A percentile compares a stretch with the other conserved stretches of the same genome.
Evolutionary conservation across 2,797 vertebrate genomes (phyloP).

Genomic region (Siniperca undulata): DNA sequence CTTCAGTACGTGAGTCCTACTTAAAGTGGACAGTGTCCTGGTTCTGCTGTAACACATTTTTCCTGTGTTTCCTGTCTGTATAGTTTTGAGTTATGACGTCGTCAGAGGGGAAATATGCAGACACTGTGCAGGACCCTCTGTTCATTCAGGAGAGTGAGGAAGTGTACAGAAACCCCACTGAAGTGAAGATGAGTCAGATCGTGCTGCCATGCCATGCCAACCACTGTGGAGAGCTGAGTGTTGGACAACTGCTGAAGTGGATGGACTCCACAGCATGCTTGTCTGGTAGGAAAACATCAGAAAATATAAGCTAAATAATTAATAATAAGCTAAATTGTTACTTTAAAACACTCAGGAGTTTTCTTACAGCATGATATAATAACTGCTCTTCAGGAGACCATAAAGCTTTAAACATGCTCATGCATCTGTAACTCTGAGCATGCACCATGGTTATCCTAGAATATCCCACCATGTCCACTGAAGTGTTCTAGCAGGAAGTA

Average conservation of each 20-base stretch:
- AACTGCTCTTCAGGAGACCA: background rate
- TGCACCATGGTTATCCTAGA: background rate
- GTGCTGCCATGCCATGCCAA: constrained; percentile 96
- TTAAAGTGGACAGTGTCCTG: background rate
- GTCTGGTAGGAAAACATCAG: constrained; percentile 85
- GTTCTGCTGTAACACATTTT: background rate
- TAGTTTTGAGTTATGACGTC: constrained; percentile 72
- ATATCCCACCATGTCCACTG: background rate
- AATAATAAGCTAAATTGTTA: background rate
- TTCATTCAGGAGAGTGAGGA: constrained; percentile 78
- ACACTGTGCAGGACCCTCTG: constrained; percentile 53
- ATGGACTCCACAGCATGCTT: constrained; percentile 97
- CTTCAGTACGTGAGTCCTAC: background rate
- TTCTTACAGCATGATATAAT: too few species aligned
- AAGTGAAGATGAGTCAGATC: constrained; percentile 98
- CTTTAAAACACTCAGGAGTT: background rate
- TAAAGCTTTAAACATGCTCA: background rate
- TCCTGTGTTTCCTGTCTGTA: constrained; percentile 10
- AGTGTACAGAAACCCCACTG: constrained; percentile 88
- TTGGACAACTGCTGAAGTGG: constrained; percentile 97
- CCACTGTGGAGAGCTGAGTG: constrained; percentile 91
- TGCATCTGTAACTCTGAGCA: background rate
- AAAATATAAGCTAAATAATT: background rate
- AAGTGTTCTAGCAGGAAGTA: background rate
- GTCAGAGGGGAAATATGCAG: constrained; percentile 41